These are phyloP conservation scores for Lates japonicus DNA, from an alignment of 2,797 vertebrate genomes.

Conservation along the genomic window DNA sequence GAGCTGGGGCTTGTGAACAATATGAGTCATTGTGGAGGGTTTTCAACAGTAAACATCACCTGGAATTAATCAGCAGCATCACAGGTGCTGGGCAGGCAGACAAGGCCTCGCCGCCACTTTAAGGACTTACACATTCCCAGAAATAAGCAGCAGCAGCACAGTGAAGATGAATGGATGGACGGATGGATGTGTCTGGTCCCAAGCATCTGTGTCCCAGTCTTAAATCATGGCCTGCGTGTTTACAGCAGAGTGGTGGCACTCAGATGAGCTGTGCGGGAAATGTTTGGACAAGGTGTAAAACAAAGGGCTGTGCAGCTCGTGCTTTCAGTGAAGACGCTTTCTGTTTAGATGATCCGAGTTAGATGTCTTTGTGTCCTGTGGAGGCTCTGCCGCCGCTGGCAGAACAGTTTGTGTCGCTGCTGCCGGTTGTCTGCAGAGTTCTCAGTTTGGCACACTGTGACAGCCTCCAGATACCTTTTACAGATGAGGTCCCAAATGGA, in stretches of 20 bases:
- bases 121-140: constrained; percentile 20
- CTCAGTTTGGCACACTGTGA: not conserved
- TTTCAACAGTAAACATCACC: constrained; percentile 27
- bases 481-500: constrained; percentile 41
- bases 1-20: constrained; percentile 10
- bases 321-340: constrained; percentile 9
- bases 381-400: not conserved
- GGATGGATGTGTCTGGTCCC: constrained; percentile 36
- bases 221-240: constrained; percentile 56
- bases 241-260: constrained; percentile 45
- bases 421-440: not conserved
- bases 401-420: not conserved
- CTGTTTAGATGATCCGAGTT: constrained; percentile 11
- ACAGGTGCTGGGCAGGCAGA: constrained; percentile 35
- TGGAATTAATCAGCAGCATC: constrained; percentile 44
- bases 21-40: not conserved
- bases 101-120: not conserved
- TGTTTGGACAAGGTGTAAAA: constrained; percentile 69
- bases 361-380: not conserved
- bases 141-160: not conserved
- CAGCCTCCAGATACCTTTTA: constrained; percentile 55
- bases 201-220: not conserved
- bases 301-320: constrained; percentile 9
- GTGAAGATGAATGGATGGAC: constrained; percentile 26
- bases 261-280: constrained; percentile 24